Evolutionary conservation across 1,140 invertebrate genomes (phyloP).

Genomic region (Tribolium castaneum): DNA sequence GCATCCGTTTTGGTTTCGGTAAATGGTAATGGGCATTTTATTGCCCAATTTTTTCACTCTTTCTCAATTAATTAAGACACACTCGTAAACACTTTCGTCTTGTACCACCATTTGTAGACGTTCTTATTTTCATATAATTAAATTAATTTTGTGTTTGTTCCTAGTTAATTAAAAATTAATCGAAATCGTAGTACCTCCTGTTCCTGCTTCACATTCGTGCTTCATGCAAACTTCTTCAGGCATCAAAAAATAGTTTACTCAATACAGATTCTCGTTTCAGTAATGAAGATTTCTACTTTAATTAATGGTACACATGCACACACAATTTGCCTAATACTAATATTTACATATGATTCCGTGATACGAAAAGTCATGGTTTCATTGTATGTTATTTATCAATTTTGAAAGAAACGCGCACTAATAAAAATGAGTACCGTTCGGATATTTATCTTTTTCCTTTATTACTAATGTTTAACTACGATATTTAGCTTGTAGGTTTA

Average conservation of each 20-base stretch:
- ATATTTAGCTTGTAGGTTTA: background rate
- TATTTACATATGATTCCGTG: background rate
- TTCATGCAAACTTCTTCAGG: constrained; percentile 11
- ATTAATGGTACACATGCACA: background rate
- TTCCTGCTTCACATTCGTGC: background rate
- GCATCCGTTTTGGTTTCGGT: background rate
- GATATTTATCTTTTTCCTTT: background rate
- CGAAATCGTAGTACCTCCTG: background rate
- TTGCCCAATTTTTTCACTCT: background rate
- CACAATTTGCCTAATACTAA: background rate
- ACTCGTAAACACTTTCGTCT: too few relatives aligned
- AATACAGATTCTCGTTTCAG: background rate
- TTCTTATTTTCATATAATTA: too few relatives aligned
- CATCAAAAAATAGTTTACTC: constrained; percentile 6
- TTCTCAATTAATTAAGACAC: background rate
- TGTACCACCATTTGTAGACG: too few relatives aligned
- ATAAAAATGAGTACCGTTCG: too few relatives aligned
- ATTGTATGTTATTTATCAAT: background rate
- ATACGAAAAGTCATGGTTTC: background rate
- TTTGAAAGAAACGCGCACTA: background rate
- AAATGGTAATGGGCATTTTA: background rate
- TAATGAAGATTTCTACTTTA: constrained; percentile 9
- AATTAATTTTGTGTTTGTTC: background rate
- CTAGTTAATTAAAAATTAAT: background rate
- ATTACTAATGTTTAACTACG: background rate